Conservation (phyloP, 2,888 invertebrate species). For the Toxonevra muliebris region DNA sequence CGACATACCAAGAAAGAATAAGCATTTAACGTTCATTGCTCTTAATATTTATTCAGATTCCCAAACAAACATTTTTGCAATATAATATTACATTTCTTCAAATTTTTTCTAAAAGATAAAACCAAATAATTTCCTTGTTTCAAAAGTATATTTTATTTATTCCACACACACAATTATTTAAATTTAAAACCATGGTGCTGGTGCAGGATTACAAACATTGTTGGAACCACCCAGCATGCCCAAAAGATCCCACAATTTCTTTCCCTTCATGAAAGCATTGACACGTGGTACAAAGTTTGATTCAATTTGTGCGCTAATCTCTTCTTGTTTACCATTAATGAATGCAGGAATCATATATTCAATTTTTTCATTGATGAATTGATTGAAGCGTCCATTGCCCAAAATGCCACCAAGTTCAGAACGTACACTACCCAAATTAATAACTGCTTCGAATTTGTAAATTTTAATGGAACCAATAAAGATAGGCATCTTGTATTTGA, state of each 20-base stretch:
- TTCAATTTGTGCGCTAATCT: constrained; percentile 51
- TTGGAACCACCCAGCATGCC: constrained; percentile 28
- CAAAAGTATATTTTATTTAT: neutral
- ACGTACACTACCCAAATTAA: constrained; percentile 50
- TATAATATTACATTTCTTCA: neutral
- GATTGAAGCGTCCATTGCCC: constrained; percentile 53
- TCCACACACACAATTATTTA: neutral
- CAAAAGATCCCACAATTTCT: constrained; percentile 55
- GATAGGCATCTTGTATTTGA: constrained; percentile 59
- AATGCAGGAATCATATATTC: constrained; percentile 50
- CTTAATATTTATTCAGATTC: too few relatives aligned
- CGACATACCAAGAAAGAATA: too few relatives aligned
- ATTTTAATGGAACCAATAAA: constrained; percentile 57
- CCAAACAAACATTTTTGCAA: neutral
- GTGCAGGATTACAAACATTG: constrained; percentile 49
- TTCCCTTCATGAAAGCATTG: constrained; percentile 51
- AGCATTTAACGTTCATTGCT: too few relatives aligned
- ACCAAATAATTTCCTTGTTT: neutral
- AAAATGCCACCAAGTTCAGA: constrained; percentile 56
- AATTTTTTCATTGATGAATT: constrained; percentile 50
- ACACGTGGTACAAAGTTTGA: constrained; percentile 49
- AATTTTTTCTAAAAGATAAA: neutral
- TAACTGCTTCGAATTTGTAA: constrained; percentile 51
- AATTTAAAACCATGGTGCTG: constrained; percentile 51
- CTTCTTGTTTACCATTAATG: constrained; percentile 49